Evolutionary conservation across 2,113 vertebrate species (phyloP).

Genomic region (Oncorhynchus mykiss): DNA sequence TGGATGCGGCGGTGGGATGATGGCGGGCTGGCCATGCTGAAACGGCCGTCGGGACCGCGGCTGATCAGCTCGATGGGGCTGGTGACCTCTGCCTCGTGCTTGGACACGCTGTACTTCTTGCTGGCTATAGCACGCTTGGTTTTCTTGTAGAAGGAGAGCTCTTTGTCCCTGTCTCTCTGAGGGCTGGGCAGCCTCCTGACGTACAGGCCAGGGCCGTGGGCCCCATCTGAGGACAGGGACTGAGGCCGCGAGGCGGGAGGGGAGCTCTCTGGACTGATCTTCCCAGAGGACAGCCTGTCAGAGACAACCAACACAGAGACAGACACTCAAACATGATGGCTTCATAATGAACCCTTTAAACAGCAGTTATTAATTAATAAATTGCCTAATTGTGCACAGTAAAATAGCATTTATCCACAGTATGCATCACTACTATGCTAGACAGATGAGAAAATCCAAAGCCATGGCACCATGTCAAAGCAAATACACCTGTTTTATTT

Average conservation of each 20-base stretch:
- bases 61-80: conserved; percentile 97
- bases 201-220: conserved; percentile 81
- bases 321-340: conserved; percentile 25
- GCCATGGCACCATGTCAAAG: conserved; percentile 39
- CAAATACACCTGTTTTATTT: conserved; percentile 24
- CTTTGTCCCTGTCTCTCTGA: conserved; percentile 83
- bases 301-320: conserved; percentile 45
- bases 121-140: conserved; percentile 97
- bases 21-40: conserved; percentile 86
- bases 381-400: neutral
- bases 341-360: neutral
- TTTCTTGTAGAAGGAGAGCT: conserved; percentile 97
- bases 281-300: conserved; percentile 92
- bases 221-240: conserved; percentile 88
- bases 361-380: neutral
- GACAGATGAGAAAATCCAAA: conserved; percentile 53
- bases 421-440: conserved; percentile 16
- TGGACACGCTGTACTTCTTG: conserved; percentile 98
- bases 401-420: conserved; percentile 9
- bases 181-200: conserved; percentile 92
- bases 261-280: conserved; percentile 97
- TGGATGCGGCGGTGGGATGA: conserved; percentile 83
- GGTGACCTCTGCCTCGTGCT: conserved; percentile 91
- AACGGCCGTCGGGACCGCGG: conserved; percentile 93
- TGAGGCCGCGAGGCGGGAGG: conserved; percentile 85